phyloP scores from a whole-genome alignment of 2,113 vertebrate genomes.

The Clarias macrocephalus region DNA sequence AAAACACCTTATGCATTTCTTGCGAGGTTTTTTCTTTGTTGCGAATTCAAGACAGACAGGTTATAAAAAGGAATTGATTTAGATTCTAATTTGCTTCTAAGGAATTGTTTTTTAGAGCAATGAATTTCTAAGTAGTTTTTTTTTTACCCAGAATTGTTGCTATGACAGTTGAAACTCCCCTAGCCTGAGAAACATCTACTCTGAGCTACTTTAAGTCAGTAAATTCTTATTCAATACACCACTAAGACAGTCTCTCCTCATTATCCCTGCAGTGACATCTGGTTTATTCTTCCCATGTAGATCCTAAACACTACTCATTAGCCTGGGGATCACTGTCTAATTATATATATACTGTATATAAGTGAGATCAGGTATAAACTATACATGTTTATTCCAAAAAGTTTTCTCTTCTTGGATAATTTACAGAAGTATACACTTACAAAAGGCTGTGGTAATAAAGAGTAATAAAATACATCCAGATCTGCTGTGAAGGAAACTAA shows the following conservation, averaged over 20 bases:
- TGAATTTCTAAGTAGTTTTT: neutral
- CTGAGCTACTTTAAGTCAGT: neutral
- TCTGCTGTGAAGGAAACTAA: neutral
- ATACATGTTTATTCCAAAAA: neutral
- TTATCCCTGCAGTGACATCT: neutral
- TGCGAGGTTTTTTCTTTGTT: conserved; percentile 57
- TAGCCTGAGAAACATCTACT: neutral
- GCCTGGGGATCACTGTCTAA: neutral
- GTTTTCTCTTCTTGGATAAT: neutral
- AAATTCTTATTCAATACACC: neutral
- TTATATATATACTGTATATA: conserved; percentile 3
- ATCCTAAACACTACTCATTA: conserved; percentile 7
- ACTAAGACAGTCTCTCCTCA: neutral
- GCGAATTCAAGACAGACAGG: conserved; percentile 65
- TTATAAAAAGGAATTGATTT: conserved; percentile 52
- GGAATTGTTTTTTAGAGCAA: conserved; percentile 58
- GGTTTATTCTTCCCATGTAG: neutral
- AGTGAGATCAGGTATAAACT: neutral
- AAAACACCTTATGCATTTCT: conserved; percentile 5
- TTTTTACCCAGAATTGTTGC: neutral
- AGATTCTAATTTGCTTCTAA: conserved; percentile 59
- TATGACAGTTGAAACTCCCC: neutral
- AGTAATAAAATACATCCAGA: neutral
- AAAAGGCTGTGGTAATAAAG: no score
- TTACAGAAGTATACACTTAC: neutral